phyloP scores from a whole-genome alignment of 2,113 vertebrate genomes.

The Hippocampus zosterae region DNA sequence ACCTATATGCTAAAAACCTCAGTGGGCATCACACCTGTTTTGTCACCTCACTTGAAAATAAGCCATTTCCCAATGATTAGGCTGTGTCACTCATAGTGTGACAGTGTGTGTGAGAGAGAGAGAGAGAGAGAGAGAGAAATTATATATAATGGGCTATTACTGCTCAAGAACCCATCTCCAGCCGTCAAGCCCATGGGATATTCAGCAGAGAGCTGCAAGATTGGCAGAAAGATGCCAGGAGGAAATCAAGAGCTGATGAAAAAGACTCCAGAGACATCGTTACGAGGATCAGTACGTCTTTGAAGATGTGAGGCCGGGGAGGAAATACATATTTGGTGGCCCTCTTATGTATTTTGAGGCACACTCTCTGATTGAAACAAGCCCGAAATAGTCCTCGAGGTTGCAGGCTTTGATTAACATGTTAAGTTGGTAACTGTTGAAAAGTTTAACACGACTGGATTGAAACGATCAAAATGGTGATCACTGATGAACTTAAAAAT shows the following conservation, averaged over 20 bases:
- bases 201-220: slow-evolving; percentile 15
- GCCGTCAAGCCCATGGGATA: slow-evolving; percentile 34
- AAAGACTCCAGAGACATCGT: slow-evolving; percentile 6
- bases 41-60: slow-evolving; percentile 13
- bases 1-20: slow-evolving; percentile 2
- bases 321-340: slow-evolving; percentile 10
- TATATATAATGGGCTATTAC: slow-evolving; percentile 51
- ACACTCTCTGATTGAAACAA: not conserved
- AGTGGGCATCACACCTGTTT: slow-evolving; percentile 1
- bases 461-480: not conserved
- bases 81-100: slow-evolving; percentile 32
- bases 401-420: not conserved
- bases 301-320: slow-evolving; percentile 1
- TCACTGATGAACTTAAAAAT: not conserved
- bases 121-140: slow-evolving; percentile 23
- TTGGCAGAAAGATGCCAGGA: slow-evolving; percentile 16
- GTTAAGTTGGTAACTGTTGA: not conserved
- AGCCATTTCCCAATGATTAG: slow-evolving; percentile 39
- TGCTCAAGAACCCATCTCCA: slow-evolving; percentile 33
- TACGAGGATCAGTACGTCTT: slow-evolving; percentile 4
- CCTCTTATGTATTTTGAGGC: slow-evolving; percentile 12
- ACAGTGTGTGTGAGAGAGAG: slow-evolving; percentile 19
- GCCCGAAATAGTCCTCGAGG: not conserved
- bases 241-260: slow-evolving; percentile 19
- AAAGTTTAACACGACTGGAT: not conserved